Evolutionary conservation across 2,888 invertebrate genomes (phyloP).

Genomic region (Hartigia nigra): DNA sequence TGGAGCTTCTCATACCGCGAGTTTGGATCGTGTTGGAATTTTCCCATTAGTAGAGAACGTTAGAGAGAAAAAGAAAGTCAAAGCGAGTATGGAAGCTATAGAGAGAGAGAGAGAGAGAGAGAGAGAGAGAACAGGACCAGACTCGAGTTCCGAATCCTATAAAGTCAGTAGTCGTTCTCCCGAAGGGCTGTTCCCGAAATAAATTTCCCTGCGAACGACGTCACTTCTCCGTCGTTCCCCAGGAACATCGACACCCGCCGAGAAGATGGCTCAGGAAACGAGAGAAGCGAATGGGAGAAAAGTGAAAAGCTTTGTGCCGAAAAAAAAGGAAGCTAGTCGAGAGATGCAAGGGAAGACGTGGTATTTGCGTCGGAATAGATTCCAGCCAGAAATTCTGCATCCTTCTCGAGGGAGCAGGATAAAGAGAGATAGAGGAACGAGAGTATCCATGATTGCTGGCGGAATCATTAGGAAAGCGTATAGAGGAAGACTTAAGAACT

Average conservation of each 20-base stretch:
- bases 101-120: not conserved
- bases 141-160: not conserved
- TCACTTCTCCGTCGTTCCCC: not conserved
- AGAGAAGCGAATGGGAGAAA: not conserved
- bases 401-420: not conserved
- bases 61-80: not conserved
- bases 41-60: slow-evolving; percentile 22
- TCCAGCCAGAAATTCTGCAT: not conserved
- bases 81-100: too few species aligned
- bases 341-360: not conserved
- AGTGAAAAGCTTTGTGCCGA: not conserved
- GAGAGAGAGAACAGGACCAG: not conserved
- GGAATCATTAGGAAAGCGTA: not conserved
- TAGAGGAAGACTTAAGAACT: not conserved
- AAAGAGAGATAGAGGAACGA: not conserved
- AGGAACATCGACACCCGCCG: not conserved
- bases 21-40: slow-evolving; percentile 41
- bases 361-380: not conserved
- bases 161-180: not conserved
- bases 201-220: not conserved
- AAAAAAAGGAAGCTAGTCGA: not conserved
- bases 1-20: slow-evolving; percentile 22
- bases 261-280: not conserved
- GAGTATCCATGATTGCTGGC: not conserved
- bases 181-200: not conserved